Evolutionary conservation across 2,797 vertebrate species (phyloP).

Genomic region (Rhinatrema bivittatum): DNA sequence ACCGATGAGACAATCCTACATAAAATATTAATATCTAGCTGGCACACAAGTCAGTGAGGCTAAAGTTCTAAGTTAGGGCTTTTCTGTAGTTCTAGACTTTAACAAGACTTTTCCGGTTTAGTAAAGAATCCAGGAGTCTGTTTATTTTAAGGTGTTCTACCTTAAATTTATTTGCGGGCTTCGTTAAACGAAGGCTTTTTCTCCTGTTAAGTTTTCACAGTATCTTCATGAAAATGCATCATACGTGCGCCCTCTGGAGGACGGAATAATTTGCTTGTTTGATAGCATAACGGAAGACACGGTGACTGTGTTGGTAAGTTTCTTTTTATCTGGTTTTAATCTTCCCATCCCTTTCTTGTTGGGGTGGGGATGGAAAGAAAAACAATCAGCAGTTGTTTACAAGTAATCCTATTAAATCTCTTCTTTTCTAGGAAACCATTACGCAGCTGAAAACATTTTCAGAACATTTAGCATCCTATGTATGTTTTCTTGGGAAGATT

Average conservation of each 20-base stretch:
- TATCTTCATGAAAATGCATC: slow-evolving; percentile 93
- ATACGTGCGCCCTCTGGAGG: slow-evolving; percentile 93
- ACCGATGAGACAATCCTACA: no score
- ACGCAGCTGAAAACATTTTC: slow-evolving; percentile 84
- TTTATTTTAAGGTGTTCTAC: no score
- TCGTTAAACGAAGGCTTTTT: no score
- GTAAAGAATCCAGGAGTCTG: no score
- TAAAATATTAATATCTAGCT: no score
- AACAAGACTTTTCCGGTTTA: no score
- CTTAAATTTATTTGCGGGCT: no score
- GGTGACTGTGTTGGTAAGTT: slow-evolving; percentile 86
- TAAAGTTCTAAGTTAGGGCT: no score
- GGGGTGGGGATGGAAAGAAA: neutral
- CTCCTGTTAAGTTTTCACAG: slow-evolving; percentile 75
- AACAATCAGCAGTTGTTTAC: no score
- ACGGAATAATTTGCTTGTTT: slow-evolving; percentile 83
- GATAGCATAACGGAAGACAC: slow-evolving; percentile 93
- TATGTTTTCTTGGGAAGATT: slow-evolving; percentile 87
- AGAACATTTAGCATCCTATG: slow-evolving; percentile 78
- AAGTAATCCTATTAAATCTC: slow-evolving; percentile 10
- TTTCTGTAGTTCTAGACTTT: no score
- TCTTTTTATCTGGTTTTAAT: neutral
- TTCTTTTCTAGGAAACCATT: slow-evolving; percentile 78
- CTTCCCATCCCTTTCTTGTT: neutral
- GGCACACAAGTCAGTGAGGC: no score